Conservation (phyloP, 2,113 vertebrate species). For the Cyanoderma ruficeps region DNA sequence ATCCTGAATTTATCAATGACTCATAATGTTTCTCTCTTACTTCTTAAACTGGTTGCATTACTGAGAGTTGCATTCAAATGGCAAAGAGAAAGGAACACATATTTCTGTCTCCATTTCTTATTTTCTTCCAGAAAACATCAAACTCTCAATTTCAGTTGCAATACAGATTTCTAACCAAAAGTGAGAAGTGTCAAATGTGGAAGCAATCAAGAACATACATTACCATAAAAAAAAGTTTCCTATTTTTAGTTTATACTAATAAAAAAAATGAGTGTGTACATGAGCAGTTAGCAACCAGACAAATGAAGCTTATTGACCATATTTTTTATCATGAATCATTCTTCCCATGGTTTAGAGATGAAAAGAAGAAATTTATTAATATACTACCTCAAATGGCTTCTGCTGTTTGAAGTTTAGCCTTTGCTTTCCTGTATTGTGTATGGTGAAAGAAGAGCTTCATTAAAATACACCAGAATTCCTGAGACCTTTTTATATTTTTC, state of each 20-base stretch:
- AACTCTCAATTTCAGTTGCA: neutral
- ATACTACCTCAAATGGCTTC: rapidly evolving
- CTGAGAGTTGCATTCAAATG: neutral
- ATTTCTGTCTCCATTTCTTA: neutral
- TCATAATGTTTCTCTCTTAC: neutral
- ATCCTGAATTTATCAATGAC: neutral
- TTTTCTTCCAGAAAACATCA: neutral
- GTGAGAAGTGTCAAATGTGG: neutral
- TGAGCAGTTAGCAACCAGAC: neutral
- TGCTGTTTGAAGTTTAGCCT: neutral
- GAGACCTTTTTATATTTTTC: neutral
- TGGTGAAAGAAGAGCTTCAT: neutral
- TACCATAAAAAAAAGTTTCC: neutral
- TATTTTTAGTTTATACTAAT: neutral
- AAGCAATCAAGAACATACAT: neutral
- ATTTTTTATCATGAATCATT: neutral
- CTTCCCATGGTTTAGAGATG: neutral
- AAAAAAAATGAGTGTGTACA: neutral
- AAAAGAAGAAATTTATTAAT: neutral
- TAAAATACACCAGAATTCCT: neutral
- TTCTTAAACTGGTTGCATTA: neutral
- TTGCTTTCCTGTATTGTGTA: neutral
- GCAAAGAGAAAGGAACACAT: neutral
- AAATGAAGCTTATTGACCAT: neutral
- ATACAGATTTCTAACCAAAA: neutral